Base-by-base conservation (phyloP, 2,888 invertebrate species). In the Zygogramma bicolorata region DNA sequence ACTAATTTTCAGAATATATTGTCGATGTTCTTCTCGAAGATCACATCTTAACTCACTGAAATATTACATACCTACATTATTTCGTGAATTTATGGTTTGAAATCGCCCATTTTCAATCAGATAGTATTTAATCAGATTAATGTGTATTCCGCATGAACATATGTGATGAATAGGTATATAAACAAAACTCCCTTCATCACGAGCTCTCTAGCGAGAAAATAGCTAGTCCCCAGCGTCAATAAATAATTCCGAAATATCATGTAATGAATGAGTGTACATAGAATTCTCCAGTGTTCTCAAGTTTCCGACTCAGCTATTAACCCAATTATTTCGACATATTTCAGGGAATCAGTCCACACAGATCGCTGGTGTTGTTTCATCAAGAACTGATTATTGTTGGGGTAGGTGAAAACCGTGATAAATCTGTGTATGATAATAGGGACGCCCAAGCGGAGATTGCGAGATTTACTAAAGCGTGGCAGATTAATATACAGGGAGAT, bases 191-290 rank as follows among this genome's bases (percentile, higher is more conserved):
- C 18, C 38, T 38, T 46, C 10, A 46, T 7, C 46, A 20, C 10
- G 20, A 22, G 10, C 10, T 46, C 46, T 20, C 46, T 10, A 20
- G 59, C 58, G 65, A 25, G 61, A 57, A 68, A 68, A 68, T 29
- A 53, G 57, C 58, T 42, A 29, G 58, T 42, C 63, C 70, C 59
- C 70, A 22, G 18, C 10, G 42, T 65, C 59, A 46, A 70, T 70
- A 70, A 70, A 65, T 70, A 65, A 46, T 59, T 65, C 65, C 31
- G 65, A 70, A 70, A 65, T 46, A 68, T 68, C 61, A 22, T 58
- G 22, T 59, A 59, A 42, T 65, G 63, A 46, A 70, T 63, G 49
- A 31, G 46, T 20, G 6, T 20, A 4, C 18, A 46, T 13, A 3
- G 8, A 20, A 22, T 15, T 8, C 46, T 46, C 8, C 46, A 2